These are phyloP conservation scores for Megastigmus dorsalis DNA, from an alignment of 2,888 invertebrate genomes.

Conservation along the genomic window DNA sequence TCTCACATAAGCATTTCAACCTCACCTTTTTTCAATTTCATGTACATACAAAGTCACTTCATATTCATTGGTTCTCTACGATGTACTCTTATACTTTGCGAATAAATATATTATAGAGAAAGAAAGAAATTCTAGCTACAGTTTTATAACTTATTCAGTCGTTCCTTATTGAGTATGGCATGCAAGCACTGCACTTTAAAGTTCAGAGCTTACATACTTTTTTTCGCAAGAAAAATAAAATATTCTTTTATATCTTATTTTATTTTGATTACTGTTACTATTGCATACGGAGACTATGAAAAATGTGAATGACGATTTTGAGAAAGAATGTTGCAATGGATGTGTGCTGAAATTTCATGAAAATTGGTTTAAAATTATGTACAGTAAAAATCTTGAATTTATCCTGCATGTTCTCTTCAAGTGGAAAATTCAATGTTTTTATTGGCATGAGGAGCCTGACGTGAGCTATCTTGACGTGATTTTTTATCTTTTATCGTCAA, in stretches of 20 bases:
- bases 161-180: slow-evolving; percentile 1
- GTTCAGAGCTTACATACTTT: not conserved
- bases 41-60: not conserved
- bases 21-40: slow-evolving; percentile 11
- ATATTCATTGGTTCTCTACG: not conserved
- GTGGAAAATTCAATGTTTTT: slow-evolving; percentile 14
- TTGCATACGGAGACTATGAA: not conserved
- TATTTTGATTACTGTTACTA: not conserved
- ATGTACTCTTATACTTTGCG: not conserved
- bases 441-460: not conserved
- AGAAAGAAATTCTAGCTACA: not conserved
- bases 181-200: slow-evolving; percentile 1
- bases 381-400: slow-evolving; percentile 8
- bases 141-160: slow-evolving; percentile 9
- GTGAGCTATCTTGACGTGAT: slow-evolving; percentile 15
- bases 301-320: slow-evolving; percentile 24
- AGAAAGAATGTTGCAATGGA: slow-evolving; percentile 21
- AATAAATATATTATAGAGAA: not conserved
- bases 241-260: no score
- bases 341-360: not conserved
- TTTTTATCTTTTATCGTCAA: slow-evolving; percentile 4
- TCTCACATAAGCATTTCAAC: slow-evolving; percentile 31
- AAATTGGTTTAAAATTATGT: not conserved
- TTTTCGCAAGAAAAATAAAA: not conserved
- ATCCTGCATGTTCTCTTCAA: not conserved